phyloP scores from a whole-genome alignment of 2,888 invertebrate genomes.

The Didymodactylos carnosus region DNA sequence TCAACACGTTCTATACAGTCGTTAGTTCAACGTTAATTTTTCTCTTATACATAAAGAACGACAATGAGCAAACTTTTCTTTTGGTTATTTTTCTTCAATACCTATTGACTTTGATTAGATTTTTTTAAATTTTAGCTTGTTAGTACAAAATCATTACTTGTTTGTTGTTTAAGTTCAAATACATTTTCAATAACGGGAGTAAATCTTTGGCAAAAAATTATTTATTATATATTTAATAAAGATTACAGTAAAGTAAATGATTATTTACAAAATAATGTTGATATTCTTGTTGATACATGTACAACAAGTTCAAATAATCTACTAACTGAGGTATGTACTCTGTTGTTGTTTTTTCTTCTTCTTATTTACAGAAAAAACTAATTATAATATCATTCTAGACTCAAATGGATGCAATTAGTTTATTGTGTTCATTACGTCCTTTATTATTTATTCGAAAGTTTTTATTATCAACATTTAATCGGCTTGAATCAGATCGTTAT shows the following conservation, averaged over 20 bases:
- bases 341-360: not conserved
- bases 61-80: too few species aligned
- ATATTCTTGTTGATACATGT: not conserved
- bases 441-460: not conserved
- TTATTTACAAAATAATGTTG: not conserved
- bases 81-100: too few species aligned
- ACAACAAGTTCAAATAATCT: not conserved
- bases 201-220: not conserved
- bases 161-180: not conserved
- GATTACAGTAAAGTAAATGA: not conserved
- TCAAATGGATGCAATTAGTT: conserved; percentile 2
- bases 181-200: not conserved
- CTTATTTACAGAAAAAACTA: not conserved
- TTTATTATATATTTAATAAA: not conserved
- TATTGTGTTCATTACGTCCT: not conserved
- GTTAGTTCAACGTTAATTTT: too few species aligned
- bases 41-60: too few species aligned
- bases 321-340: not conserved
- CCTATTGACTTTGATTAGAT: too few species aligned
- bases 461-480: not conserved
- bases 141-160: not conserved
- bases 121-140: too few species aligned
- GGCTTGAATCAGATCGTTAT: not conserved
- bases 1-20: too few species aligned
- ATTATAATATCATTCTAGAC: not conserved